phyloP scores from a whole-genome alignment of 1,140 invertebrate species.

The Pteromalus puparum region DNA sequence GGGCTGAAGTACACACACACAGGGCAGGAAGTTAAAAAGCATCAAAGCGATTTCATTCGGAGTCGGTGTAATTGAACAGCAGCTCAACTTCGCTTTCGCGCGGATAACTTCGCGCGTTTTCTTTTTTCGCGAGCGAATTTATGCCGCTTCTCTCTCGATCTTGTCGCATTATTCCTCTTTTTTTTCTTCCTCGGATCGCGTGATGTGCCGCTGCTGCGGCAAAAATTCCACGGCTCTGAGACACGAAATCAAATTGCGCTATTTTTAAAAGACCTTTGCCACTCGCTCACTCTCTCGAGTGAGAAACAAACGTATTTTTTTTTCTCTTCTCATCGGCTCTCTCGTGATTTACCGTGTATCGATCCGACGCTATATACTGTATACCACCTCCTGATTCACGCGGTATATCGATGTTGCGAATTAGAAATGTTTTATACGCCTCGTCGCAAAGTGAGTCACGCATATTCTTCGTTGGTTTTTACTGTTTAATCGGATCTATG shows the following conservation, averaged over 20 bases:
- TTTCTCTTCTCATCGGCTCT: neutral
- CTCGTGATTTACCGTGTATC: neutral
- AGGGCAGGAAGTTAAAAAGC: too few relatives aligned
- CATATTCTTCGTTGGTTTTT: too few relatives aligned
- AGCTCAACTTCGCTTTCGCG: neutral
- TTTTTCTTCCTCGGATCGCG: neutral
- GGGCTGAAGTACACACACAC: too few relatives aligned
- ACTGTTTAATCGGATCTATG: too few relatives aligned
- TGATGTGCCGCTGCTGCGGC: neutral
- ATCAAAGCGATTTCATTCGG: too few relatives aligned
- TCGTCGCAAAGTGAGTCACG: too few relatives aligned
- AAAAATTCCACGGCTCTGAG: slow-evolving; percentile 16
- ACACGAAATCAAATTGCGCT: neutral
- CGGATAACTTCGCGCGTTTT: neutral
- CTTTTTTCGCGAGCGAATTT: neutral
- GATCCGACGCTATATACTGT: neutral
- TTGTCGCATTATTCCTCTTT: neutral
- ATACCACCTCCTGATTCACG: neutral
- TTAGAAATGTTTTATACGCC: too few relatives aligned
- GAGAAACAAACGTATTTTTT: slow-evolving; percentile 1
- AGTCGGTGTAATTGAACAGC: neutral
- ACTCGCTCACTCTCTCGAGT: neutral
- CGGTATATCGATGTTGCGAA: too few relatives aligned
- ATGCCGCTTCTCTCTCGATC: neutral
- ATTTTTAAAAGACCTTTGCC: slow-evolving; percentile 14